Conservation (phyloP, 2,888 invertebrate species). For the Heterodera filipjevi region DNA sequence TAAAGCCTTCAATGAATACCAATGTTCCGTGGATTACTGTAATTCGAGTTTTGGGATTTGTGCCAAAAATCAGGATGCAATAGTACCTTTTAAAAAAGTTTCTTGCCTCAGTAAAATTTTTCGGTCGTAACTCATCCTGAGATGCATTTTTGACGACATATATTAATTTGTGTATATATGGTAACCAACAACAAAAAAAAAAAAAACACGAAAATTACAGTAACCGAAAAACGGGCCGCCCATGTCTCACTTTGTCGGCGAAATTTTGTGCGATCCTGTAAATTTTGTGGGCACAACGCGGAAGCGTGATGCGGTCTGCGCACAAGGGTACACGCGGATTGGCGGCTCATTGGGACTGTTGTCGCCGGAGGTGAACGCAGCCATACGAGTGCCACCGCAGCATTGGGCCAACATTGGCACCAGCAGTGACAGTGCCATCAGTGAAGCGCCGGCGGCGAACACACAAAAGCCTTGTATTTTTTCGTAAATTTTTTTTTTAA, state of each 20-base stretch:
- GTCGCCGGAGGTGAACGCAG: slow-evolving; percentile 57
- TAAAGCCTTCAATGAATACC: too few species aligned
- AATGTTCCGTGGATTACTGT: too few species aligned
- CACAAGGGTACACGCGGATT: slow-evolving; percentile 57
- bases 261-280: slow-evolving; percentile 39
- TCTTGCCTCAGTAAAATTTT: too few species aligned
- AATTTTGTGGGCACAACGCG: slow-evolving; percentile 44
- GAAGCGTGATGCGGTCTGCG: slow-evolving; percentile 31
- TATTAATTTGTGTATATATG: too few species aligned
- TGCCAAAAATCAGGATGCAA: too few species aligned
- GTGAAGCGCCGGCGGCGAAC: slow-evolving; percentile 58
- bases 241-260: slow-evolving; percentile 42
- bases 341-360: slow-evolving; percentile 64
- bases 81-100: too few species aligned
- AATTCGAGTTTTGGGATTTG: too few species aligned
- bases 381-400: slow-evolving; percentile 51
- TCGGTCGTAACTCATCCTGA: too few species aligned
- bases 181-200: background rate
- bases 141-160: too few species aligned
- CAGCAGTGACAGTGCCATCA: slow-evolving; percentile 59
- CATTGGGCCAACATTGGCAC: slow-evolving; percentile 60
- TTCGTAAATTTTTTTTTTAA: too few species aligned
- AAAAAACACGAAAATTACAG: background rate
- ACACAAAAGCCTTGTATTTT: slow-evolving; percentile 52
- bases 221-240: background rate